These are phyloP conservation scores for Mayetiola destructor DNA, from an alignment of 2,888 invertebrate genomes.

Conservation along the genomic window DNA sequence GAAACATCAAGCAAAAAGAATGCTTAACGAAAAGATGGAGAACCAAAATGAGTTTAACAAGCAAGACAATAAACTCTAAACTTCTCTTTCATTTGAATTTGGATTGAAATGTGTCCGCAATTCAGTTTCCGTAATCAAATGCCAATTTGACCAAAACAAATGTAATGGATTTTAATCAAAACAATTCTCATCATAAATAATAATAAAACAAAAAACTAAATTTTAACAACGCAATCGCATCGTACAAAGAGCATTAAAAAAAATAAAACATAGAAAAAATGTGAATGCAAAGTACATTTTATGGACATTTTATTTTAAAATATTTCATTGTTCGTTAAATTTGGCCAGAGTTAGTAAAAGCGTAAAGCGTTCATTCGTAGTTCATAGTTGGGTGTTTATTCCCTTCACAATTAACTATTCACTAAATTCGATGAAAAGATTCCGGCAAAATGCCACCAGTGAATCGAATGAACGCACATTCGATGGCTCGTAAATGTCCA, in stretches of 20 bases:
- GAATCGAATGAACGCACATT: background rate
- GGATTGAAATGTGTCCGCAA: too few species aligned
- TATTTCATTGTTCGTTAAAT: too few species aligned
- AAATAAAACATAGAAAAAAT: too few species aligned
- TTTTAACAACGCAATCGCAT: constrained; percentile 5
- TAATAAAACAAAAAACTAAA: background rate
- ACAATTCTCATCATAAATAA: constrained; percentile 4
- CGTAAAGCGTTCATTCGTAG: background rate
- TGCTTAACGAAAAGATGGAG: too few species aligned
- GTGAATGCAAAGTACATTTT: background rate
- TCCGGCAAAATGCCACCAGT: background rate
- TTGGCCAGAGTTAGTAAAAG: too few species aligned
- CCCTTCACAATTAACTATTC: constrained; percentile 1
- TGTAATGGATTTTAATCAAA: background rate
- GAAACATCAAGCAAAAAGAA: too few species aligned
- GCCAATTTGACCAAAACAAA: constrained; percentile 2
- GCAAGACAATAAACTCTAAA: background rate
- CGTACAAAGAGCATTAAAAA: constrained; percentile 4
- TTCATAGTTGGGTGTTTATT: background rate
- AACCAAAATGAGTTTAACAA: constrained; percentile 4
- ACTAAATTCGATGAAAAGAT: background rate
- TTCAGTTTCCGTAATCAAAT: background rate
- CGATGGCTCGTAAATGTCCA: background rate
- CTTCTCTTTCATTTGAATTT: background rate
- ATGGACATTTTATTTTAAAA: too few species aligned